Evolutionary conservation across 2,888 invertebrate genomes (phyloP), one percentile per base, ranked within the genome.

Genomic region (Hetaerina titia): DNA sequence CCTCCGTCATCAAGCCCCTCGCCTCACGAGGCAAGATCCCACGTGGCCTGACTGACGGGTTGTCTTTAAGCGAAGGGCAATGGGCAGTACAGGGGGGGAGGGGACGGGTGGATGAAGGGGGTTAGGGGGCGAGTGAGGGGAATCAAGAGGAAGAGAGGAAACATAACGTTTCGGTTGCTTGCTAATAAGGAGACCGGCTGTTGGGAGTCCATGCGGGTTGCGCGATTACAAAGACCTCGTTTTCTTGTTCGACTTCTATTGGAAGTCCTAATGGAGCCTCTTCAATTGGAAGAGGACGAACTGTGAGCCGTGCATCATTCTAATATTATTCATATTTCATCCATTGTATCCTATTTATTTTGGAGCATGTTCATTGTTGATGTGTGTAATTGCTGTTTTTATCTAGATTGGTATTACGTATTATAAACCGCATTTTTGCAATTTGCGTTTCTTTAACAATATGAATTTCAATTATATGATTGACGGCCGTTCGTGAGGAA

Each of bases 101-200:
- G 45, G 64, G 88, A 56, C 9, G 88, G 45, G 88, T 4, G 45
- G 4, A 45, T 45, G 45, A 22, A 31, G 89, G 6, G 13, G 57
- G 89, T 19, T 13, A 45, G 22, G 45, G 31, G 90, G 60, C 0
- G 58, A 15, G 25, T 6, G 22, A 69, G n/a, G 81, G 7, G 81
- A 81, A 81, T 81, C 31, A 22, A 81, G 81, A 31, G 81, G 81
- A 69, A 69, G 69, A 69, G 69, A 69, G 92, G 92, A 92, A 92
- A 92, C 13, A 81, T 92, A 92, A 92, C 69, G 92, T 92, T 92
- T 92, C 92, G 92, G 69, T 92, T 45, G 22, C 69, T 64, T 22
- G 69, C 92, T 92, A 74, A 74, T 89, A 92, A 92, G 57, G 69
- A 92, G 92, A 92, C 56, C 92, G 69, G 69, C 45, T 69, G 56